Percentiles rank a stretch among this genome's conserved stretches.
Evolutionary conservation across 2,113 vertebrate genomes (phyloP).

Genomic region (Himantopus leucocephalus): DNA sequence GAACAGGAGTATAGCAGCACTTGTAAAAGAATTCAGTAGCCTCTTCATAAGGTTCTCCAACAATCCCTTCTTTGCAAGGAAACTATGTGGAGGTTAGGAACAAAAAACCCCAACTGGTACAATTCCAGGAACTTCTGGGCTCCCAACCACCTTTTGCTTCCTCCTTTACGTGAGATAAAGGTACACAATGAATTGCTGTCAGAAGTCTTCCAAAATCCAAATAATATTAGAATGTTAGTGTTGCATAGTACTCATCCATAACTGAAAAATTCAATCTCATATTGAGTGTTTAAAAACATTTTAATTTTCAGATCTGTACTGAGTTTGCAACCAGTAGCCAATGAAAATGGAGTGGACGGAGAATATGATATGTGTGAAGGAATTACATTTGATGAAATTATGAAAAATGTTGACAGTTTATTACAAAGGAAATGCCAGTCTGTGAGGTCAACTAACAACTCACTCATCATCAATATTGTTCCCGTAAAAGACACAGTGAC

Average conservation of each 20-base stretch:
- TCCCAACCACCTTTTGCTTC: background rate
- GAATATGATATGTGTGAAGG: constrained; percentile 81
- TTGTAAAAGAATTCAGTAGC: background rate
- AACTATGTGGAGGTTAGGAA: background rate
- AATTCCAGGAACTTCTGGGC: background rate
- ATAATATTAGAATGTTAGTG: background rate
- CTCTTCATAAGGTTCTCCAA: background rate
- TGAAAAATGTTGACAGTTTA: constrained; percentile 71
- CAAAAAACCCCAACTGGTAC: fast-evolving
- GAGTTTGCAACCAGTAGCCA: constrained; percentile 80
- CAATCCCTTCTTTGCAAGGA: background rate
- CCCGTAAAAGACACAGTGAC: constrained; percentile 83
- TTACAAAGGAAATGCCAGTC: constrained; percentile 82
- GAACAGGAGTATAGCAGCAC: background rate
- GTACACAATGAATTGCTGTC: background rate
- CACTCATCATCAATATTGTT: constrained; percentile 88
- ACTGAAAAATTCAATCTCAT: background rate
- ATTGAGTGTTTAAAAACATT: background rate
- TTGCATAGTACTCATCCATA: background rate
- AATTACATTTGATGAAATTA: constrained; percentile 87
- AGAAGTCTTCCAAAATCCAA: background rate
- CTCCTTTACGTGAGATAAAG: background rate
- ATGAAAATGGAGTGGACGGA: constrained; percentile 43
- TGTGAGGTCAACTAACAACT: constrained; percentile 56
- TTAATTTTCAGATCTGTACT: constrained; percentile 80